These are phyloP conservation scores for Saccopteryx bilineata DNA, from an alignment of 2,113 vertebrate species.

Conservation along the genomic window DNA sequence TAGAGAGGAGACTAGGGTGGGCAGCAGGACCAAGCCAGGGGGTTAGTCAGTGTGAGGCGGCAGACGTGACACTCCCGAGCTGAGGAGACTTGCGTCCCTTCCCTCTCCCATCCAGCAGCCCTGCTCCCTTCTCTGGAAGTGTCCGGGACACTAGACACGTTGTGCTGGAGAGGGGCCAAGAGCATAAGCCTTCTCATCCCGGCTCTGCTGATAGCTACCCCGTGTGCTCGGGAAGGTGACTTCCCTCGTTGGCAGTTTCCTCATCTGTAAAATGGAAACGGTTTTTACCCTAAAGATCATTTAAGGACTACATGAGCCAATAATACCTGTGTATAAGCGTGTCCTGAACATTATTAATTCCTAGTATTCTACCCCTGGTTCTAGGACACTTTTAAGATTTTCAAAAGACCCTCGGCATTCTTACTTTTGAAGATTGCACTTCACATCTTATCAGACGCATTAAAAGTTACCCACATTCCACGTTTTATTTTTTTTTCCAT, in stretches of 20 bases:
- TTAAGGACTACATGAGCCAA: neutral
- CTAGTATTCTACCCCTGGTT: neutral
- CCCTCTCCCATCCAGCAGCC: neutral
- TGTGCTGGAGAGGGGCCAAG: neutral
- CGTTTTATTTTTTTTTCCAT: slow-evolving; percentile 33
- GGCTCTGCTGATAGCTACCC: neutral
- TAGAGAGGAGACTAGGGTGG: neutral
- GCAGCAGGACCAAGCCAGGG: neutral
- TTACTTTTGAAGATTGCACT: slow-evolving; percentile 24
- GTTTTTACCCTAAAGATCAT: neutral
- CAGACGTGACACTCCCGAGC: neutral
- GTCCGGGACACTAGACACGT: neutral
- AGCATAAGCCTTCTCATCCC: neutral
- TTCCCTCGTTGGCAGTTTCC: neutral
- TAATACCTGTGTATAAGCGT: neutral
- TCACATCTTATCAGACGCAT: neutral
- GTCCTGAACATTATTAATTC: neutral
- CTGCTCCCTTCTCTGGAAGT: neutral
- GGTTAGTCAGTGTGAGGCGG: accelerated
- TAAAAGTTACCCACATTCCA: neutral
- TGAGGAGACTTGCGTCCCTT: neutral
- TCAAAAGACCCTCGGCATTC: neutral
- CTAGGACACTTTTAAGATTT: neutral
- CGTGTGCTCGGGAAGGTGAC: neutral
- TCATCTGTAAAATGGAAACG: neutral